Evolutionary conservation across 2,797 vertebrate species (phyloP), one percentile per base, ranked within the genome.

Genomic region (Danio jaintianensis): DNA sequence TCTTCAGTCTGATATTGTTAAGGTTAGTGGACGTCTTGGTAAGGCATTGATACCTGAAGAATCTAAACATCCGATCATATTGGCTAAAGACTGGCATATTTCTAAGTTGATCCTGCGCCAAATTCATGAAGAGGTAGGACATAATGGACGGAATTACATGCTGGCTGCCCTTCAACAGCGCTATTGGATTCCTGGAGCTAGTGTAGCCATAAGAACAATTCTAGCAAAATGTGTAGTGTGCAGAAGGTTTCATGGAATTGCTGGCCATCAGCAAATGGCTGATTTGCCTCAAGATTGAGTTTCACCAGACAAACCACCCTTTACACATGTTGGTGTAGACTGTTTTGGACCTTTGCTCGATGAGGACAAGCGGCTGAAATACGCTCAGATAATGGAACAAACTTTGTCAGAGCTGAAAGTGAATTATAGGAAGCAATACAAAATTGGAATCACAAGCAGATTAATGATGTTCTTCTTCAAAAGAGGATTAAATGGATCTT

Each of bases 141-240:
- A 68, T 15, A 4, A 6, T 29, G 71, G 62, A 29, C 0, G 12
- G 5, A 75, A 67, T 1, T 55, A 22, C n/a, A 75, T 62, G 53
- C 4, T 75, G n/a, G 16, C 43, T 10, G 2, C 6, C 2, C 18
- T 81, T 7, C 29, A 12, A 6, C 79, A 59, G 2, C 45, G 20
- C n/a, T 81, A 56, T 22, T 81, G 79, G 79, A 75, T 75, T 13
- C 22, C 55, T n/a, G 69, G 71, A 47, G 22, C 52, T 5, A 52
- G 42, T 7, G n/a, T 9, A 20, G 55, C 61, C 8, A 81, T 73
- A 29, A 75, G 59, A 71, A 80, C 6, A 13, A 2, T 59, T 18
- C 3, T 61, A 6, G 38, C 55, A n/a, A 79, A 79, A 18, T 79
- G 77, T 50, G 43, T 79, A 13, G 53, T 38, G 13, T 71, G 77